Percentiles rank a stretch among this genome's conserved stretches.
Conservation (phyloP, 1,140 invertebrate genomes). For the Drosophila sproati region DNA sequence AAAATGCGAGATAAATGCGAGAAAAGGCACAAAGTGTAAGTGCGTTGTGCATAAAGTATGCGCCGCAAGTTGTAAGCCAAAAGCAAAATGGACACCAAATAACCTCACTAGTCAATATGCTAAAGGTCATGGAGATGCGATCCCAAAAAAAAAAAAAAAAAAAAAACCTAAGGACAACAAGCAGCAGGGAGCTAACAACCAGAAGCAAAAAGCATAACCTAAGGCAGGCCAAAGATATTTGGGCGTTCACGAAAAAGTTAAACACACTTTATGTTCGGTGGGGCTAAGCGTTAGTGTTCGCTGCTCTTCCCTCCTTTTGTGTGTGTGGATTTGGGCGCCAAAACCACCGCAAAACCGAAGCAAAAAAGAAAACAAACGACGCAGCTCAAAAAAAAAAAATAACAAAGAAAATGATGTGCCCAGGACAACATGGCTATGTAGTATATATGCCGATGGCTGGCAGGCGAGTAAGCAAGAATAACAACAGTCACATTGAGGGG, state of each 20-base stretch:
- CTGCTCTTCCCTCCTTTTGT: neutral
- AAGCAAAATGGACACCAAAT: slow-evolving; percentile 66
- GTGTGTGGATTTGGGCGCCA: slow-evolving; percentile 56
- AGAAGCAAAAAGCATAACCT: slow-evolving; percentile 48
- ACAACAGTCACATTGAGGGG: slow-evolving; percentile 22
- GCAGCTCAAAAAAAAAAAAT: slow-evolving; percentile 58
- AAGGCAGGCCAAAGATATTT: slow-evolving; percentile 65
- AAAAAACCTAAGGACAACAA: slow-evolving; percentile 14
- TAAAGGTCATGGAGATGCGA: slow-evolving; percentile 59
- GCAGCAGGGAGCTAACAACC: slow-evolving; percentile 11
- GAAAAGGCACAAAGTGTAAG: slow-evolving; percentile 47
- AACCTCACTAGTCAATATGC: slow-evolving; percentile 74
- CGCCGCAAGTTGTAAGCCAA: slow-evolving; percentile 72
- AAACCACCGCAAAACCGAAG: slow-evolving; percentile 47
- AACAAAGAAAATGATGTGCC: slow-evolving; percentile 73
- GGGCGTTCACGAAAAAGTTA: slow-evolving; percentile 69
- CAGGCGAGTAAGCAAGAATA: slow-evolving; percentile 39
- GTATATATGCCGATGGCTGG: slow-evolving; percentile 34
- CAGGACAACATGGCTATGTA: slow-evolving; percentile 55
- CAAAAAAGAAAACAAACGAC: slow-evolving; percentile 66
- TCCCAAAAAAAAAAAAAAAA: slow-evolving; percentile 20
- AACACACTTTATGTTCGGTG: slow-evolving; percentile 78
- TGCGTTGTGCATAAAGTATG: slow-evolving; percentile 76
- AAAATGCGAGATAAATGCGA: neutral
- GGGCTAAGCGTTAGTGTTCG: slow-evolving; percentile 30